Percentiles rank a stretch among this genome's conserved stretches.
Evolutionary conservation across 2,113 vertebrate genomes (phyloP).

Genomic region (Silurus glanis): DNA sequence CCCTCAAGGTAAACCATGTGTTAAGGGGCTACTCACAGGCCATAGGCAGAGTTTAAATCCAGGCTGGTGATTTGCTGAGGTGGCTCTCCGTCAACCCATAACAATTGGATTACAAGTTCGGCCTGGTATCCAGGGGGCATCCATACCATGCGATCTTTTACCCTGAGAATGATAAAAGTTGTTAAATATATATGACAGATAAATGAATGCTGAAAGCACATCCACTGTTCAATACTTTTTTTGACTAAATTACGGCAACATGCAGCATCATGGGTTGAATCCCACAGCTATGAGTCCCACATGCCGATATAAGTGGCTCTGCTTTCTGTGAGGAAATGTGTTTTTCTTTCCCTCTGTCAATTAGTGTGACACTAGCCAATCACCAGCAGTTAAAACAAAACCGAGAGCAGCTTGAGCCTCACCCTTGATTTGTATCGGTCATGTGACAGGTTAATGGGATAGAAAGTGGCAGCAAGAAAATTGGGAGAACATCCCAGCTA

Average conservation of each 20-base stretch:
- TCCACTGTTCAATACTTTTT: neutral
- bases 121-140: conserved; percentile 95
- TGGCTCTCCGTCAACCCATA: conserved; percentile 91
- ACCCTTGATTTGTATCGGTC: neutral
- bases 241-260: neutral
- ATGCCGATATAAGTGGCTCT: neutral
- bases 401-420: neutral
- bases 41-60: conserved; percentile 93
- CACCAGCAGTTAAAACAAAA: neutral
- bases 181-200: conserved; percentile 8
- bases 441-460: neutral
- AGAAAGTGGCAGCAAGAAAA: neutral
- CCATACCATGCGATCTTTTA: conserved; percentile 84
- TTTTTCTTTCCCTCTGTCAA: neutral
- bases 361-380: neutral
- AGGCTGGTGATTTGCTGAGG: conserved; percentile 94
- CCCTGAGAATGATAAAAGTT: conserved; percentile 62
- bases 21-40: conserved; percentile 88
- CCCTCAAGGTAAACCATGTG: neutral
- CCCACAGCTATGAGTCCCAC: neutral
- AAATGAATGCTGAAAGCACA: neutral
- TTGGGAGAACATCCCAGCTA: neutral
- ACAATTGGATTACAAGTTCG: conserved; percentile 89
- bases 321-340: neutral
- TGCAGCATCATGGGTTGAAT: neutral